phyloP scores from a whole-genome alignment of 2,888 invertebrate species.

The Parasteatoda lunata region DNA sequence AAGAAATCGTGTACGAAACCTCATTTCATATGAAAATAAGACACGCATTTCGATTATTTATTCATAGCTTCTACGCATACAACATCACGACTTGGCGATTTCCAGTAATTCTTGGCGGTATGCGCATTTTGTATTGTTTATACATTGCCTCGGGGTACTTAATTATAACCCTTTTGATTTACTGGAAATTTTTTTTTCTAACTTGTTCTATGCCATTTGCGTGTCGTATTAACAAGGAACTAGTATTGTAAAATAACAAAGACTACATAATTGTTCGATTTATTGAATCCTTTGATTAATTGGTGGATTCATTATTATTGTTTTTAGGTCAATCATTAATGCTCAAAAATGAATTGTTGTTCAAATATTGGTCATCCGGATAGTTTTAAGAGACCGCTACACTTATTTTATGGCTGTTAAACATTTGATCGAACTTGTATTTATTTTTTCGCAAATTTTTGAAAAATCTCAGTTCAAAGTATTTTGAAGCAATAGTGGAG shows the following conservation, averaged over 20 bases:
- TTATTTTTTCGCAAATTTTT: no score
- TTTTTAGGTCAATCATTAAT: no score
- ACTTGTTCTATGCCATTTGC: background rate
- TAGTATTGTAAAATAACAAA: background rate
- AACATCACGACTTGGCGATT: slow-evolving; percentile 51
- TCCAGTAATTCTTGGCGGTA: slow-evolving; percentile 29
- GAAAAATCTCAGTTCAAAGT: no score
- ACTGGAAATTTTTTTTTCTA: slow-evolving; percentile 1
- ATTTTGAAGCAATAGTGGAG: no score
- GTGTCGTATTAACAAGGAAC: background rate
- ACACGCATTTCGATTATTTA: slow-evolving; percentile 46
- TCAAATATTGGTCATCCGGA: no score
- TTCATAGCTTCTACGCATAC: slow-evolving; percentile 48
- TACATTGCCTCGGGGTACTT: slow-evolving; percentile 13
- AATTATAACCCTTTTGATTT: slow-evolving; percentile 37
- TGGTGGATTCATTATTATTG: no score
- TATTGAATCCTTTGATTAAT: background rate
- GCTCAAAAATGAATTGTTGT: no score
- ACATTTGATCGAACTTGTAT: no score
- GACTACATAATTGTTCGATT: background rate
- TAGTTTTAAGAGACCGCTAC: no score
- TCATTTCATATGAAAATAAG: slow-evolving; percentile 28
- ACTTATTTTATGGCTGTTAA: no score
- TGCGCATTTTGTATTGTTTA: slow-evolving; percentile 54
- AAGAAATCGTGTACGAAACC: slow-evolving; percentile 3